Percentiles rank a stretch among this genome's conserved stretches.
These are phyloP conservation scores for Podotricha telesiphe DNA, from an alignment of 2,888 invertebrate species.

Conservation along the genomic window DNA sequence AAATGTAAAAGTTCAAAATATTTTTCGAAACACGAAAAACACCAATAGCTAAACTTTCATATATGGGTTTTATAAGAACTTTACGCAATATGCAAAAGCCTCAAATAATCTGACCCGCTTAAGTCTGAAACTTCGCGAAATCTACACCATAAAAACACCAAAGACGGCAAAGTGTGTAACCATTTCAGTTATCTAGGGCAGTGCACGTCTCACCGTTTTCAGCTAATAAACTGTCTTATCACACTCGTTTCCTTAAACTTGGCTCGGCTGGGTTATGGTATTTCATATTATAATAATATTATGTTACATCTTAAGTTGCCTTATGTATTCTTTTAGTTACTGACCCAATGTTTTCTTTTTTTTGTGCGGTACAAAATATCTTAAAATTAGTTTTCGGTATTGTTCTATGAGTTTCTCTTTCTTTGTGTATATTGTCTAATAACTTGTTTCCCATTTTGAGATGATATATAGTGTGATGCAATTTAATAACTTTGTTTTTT, in stretches of 20 bases:
- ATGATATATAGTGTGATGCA: no score
- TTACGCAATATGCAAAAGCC: conserved; percentile 1
- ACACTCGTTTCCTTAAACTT: conserved; percentile 4
- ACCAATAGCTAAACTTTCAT: background rate
- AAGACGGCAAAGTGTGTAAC: conserved; percentile 15
- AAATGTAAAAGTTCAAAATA: no score
- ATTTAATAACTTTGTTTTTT: no score
- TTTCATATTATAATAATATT: conserved; percentile 3
- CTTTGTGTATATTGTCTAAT: no score
- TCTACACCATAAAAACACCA: background rate
- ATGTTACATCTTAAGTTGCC: background rate
- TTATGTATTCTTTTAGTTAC: no score
- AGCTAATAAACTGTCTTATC: conserved; percentile 28
- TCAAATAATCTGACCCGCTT: background rate
- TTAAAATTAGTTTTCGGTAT: no score
- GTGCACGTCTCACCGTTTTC: conserved; percentile 21
- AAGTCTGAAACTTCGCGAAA: background rate
- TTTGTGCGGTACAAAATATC: no score
- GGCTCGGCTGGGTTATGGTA: background rate
- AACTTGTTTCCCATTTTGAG: no score
- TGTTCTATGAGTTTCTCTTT: no score
- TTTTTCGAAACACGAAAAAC: no score
- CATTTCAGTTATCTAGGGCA: conserved; percentile 18
- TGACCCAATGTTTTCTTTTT: no score
- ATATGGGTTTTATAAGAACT: background rate